Percentiles rank a stretch among this genome's conserved stretches.
Conservation (phyloP, 2,888 invertebrate genomes). For the Phasia obesa region DNA sequence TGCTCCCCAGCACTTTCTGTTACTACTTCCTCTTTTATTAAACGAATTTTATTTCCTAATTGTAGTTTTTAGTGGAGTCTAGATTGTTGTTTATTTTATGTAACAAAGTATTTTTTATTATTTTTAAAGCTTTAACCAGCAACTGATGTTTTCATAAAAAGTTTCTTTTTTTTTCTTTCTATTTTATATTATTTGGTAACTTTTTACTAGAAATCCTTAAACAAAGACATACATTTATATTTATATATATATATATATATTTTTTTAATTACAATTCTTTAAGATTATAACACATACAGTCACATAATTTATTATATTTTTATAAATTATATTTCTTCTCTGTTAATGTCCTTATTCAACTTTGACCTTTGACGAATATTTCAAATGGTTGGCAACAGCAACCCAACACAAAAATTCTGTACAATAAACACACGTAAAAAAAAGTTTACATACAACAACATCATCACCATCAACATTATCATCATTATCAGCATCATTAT, state of each 20-base stretch:
- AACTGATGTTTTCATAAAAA: too few species aligned
- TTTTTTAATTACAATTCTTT: too few species aligned
- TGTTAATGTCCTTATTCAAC: constrained; percentile 22
- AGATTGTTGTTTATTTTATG: not conserved
- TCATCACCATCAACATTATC: too few species aligned
- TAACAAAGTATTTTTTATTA: not conserved
- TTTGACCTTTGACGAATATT: constrained; percentile 61
- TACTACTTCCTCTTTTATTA: constrained; percentile 13
- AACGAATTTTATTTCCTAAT: not conserved
- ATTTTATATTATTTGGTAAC: not conserved
- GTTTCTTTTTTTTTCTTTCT: too few species aligned
- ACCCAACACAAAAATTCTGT: not conserved
- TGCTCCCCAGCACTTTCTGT: not conserved
- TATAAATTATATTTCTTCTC: too few species aligned
- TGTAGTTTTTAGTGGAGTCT: not conserved
- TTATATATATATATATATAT: too few species aligned
- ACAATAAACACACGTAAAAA: not conserved
- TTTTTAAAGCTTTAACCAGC: too few species aligned
- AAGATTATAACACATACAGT: too few species aligned
- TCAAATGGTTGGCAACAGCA: not conserved
- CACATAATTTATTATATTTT: too few species aligned
- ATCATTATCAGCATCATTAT: too few species aligned
- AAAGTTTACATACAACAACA: not conserved
- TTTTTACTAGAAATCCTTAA: too few species aligned
- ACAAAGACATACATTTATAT: too few species aligned